phyloP scores from a whole-genome alignment of 2,113 vertebrate genomes.

The Muntiacus reevesi region DNA sequence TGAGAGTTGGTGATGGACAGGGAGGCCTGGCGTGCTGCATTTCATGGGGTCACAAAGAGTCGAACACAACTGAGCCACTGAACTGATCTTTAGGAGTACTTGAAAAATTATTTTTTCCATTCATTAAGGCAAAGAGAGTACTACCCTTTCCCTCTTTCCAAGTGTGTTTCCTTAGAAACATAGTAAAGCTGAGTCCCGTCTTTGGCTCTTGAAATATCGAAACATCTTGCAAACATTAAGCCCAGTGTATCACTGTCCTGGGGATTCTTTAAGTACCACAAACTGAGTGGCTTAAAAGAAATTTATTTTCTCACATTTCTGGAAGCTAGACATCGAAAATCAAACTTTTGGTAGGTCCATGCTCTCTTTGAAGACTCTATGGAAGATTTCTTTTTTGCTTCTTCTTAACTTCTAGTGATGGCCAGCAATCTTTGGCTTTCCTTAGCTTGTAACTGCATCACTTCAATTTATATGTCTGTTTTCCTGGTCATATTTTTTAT shows the following conservation, averaged over 20 bases:
- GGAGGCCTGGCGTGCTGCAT: not conserved
- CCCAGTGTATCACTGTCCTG: not conserved
- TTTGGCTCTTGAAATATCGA: not conserved
- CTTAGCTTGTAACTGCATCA: not conserved
- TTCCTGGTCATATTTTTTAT: not conserved
- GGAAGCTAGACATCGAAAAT: not conserved
- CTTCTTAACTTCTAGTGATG: not conserved
- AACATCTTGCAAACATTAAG: not conserved
- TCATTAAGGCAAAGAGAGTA: not conserved
- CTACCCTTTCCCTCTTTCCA: not conserved
- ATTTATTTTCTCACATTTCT: not conserved
- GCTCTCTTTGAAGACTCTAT: not conserved
- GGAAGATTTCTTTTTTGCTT: not conserved
- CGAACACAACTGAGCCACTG: rapidly evolving
- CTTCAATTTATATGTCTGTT: not conserved
- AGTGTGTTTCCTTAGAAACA: not conserved
- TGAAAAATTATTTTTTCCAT: not conserved
- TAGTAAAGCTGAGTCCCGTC: not conserved
- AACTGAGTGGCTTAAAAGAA: not conserved
- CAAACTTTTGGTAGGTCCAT: not conserved
- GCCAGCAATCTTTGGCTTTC: not conserved
- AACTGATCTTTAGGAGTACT: not conserved
- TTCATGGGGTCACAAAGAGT: not conserved
- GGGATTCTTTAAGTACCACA: not conserved
- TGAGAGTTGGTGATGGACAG: not conserved